phyloP scores from a whole-genome alignment of 2,797 vertebrate species.

The Antrozous pallidus region DNA sequence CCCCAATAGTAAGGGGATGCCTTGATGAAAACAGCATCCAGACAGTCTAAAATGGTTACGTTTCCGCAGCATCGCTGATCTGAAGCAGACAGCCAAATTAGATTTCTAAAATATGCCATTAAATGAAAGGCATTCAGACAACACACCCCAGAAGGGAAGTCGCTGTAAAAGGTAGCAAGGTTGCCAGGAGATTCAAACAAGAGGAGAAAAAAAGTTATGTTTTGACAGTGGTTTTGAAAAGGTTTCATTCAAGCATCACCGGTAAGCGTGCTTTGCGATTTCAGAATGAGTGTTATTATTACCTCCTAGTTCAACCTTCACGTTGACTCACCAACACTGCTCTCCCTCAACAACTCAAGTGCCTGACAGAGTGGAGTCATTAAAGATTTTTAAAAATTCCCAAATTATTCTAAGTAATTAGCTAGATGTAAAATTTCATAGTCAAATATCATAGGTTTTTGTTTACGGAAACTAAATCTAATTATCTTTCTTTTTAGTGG shows the following conservation, averaged over 20 bases:
- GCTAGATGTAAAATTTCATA: background rate
- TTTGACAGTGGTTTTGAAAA: constrained; percentile 69
- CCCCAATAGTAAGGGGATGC: constrained; percentile 66
- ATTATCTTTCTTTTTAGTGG: background rate
- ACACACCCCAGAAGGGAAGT: constrained; percentile 62
- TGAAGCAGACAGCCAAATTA: constrained; percentile 75
- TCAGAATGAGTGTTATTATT: constrained; percentile 58
- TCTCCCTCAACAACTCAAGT: constrained; percentile 23
- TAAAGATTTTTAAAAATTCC: background rate
- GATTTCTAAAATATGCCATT: constrained; percentile 75
- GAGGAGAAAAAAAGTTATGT: constrained; percentile 50
- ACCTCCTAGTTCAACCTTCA: constrained; percentile 49
- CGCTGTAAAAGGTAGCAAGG: constrained; percentile 48
- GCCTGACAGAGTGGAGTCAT: constrained; percentile 52
- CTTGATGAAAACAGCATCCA: constrained; percentile 68
- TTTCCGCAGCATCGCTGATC: constrained; percentile 56
- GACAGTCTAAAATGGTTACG: constrained; percentile 73
- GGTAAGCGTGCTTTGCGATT: constrained; percentile 60
- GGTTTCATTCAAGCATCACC: constrained; percentile 43
- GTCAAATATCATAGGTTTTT: background rate
- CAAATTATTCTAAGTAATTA: constrained; percentile 39
- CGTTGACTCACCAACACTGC: constrained; percentile 56
- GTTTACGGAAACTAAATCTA: background rate
- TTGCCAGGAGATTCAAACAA: constrained; percentile 53
- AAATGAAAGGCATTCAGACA: constrained; percentile 65